Percentiles rank a stretch among this genome's conserved stretches.
Conservation (phyloP, 2,113 vertebrate genomes). For the Arothron firmamentum region DNA sequence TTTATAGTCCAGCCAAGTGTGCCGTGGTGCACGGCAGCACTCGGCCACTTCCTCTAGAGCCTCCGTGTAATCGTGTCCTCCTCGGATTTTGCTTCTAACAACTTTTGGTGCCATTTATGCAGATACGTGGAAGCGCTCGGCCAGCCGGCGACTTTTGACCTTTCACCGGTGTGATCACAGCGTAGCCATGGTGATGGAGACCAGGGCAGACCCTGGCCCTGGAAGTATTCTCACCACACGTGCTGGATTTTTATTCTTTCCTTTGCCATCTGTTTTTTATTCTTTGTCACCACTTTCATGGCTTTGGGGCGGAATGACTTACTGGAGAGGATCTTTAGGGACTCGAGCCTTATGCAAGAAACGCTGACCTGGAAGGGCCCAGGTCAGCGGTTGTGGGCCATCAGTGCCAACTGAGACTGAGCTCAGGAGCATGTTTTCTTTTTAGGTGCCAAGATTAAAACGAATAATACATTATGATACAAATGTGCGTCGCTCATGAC, state of each 20-base stretch:
- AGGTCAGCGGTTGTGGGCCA: slow-evolving; percentile 43
- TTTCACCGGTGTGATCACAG: slow-evolving; percentile 28
- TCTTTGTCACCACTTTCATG: slow-evolving; percentile 29
- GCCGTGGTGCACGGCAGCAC: slow-evolving; percentile 47
- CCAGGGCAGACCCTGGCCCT: slow-evolving; percentile 26
- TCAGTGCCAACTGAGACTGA: slow-evolving; percentile 50
- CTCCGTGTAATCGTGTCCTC: slow-evolving; percentile 66
- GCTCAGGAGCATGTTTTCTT: slow-evolving; percentile 62
- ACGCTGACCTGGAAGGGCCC: slow-evolving; percentile 38
- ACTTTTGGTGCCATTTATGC: slow-evolving; percentile 54
- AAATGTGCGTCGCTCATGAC: slow-evolving; percentile 25
- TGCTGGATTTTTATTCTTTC: slow-evolving; percentile 48
- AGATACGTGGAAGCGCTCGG: slow-evolving; percentile 24
- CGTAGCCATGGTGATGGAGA: slow-evolving; percentile 22
- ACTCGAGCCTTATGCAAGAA: slow-evolving; percentile 64
- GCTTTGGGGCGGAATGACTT: slow-evolving; percentile 35
- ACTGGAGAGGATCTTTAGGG: slow-evolving; percentile 35
- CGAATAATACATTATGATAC: slow-evolving; percentile 28
- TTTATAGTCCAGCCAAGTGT: slow-evolving; percentile 73
- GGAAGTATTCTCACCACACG: slow-evolving; percentile 19
- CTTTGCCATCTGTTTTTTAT: slow-evolving; percentile 27
- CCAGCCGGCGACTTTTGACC: slow-evolving; percentile 37
- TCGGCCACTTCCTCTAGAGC: slow-evolving; percentile 62
- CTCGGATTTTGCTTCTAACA: slow-evolving; percentile 40
- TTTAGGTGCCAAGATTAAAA: slow-evolving; percentile 67